A percentile compares a stretch with the other conserved stretches of the same genome.
These are phyloP conservation scores for Heterodera carotae DNA, from an alignment of 1,140 invertebrate species.

Conservation along the genomic window DNA sequence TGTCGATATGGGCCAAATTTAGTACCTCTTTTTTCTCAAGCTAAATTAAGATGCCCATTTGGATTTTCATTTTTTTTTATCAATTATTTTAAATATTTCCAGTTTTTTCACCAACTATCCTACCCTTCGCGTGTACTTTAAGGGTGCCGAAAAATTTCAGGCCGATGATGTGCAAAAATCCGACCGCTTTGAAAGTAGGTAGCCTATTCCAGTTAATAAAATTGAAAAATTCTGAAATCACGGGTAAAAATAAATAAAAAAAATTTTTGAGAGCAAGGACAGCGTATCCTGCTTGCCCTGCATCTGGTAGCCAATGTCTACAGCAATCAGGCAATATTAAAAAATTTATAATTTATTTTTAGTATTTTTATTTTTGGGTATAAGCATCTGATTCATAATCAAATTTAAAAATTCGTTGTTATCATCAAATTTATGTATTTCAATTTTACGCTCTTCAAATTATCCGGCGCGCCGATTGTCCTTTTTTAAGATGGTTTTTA, in stretches of 20 bases:
- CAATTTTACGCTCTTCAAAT: background rate
- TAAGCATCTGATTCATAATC: no score
- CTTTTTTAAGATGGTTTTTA: constrained; percentile 40
- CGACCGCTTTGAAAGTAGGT: constrained; percentile 49
- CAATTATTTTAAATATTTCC: constrained; percentile 10
- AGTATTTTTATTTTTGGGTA: background rate
- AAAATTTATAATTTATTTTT: background rate
- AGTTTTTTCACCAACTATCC: constrained; percentile 60
- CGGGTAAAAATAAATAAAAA: no score
- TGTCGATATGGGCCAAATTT: no score
- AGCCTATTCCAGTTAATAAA: no score
- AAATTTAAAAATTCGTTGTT: no score
- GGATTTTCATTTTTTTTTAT: constrained; percentile 11
- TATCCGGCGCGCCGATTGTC: no score
- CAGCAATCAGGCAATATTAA: constrained; percentile 27
- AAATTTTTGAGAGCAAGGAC: constrained; percentile 48
- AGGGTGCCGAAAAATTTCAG: constrained; percentile 57
- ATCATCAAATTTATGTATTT: no score
- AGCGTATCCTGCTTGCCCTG: constrained; percentile 54
- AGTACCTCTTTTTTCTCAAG: no score
- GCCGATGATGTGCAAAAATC: constrained; percentile 61
- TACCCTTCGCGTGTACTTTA: constrained; percentile 58
- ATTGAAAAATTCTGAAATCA: no score
- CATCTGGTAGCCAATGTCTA: constrained; percentile 51
- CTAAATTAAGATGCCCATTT: no score